Percentiles rank a stretch among this genome's conserved stretches.
phyloP scores from a whole-genome alignment of 2,888 invertebrate genomes.

The Hemaris fuciformis region DNA sequence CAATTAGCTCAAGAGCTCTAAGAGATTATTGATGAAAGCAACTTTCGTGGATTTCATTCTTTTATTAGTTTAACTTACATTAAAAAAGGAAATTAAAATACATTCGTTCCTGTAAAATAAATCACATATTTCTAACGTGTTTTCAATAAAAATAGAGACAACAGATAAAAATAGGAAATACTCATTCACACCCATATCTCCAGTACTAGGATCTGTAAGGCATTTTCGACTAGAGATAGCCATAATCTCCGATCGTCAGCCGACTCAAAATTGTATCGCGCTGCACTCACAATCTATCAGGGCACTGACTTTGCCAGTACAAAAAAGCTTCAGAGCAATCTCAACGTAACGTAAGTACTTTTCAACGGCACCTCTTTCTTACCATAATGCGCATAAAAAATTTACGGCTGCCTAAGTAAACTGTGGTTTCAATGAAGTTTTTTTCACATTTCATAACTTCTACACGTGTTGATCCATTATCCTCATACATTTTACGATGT shows the following conservation, averaged over 20 bases:
- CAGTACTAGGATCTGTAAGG: too few relatives aligned
- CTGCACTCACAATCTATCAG: too few relatives aligned
- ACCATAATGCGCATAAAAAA: not conserved
- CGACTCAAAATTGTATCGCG: too few relatives aligned
- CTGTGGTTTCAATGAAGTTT: not conserved
- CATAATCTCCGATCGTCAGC: too few relatives aligned
- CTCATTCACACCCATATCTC: too few relatives aligned
- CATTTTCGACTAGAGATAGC: too few relatives aligned
- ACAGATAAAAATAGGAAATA: too few relatives aligned
- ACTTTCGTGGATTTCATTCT: not conserved
- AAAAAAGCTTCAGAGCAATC: not conserved
- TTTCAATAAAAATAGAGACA: too few relatives aligned
- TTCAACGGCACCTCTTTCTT: not conserved
- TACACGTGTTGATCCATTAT: slow-evolving; percentile 15
- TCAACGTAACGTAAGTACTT: not conserved
- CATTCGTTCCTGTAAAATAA: not conserved
- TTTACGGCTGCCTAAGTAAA: not conserved
- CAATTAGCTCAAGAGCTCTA: not conserved
- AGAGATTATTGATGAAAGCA: not conserved
- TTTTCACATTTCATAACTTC: not conserved
- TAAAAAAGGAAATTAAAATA: not conserved
- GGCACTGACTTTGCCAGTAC: too few relatives aligned
- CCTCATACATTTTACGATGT: slow-evolving; percentile 12
- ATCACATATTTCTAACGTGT: too few relatives aligned
- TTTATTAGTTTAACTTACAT: not conserved